Percentiles rank a stretch among this genome's conserved stretches.
Evolutionary conservation across 2,113 vertebrate species (phyloP).

Genomic region (Carassius carassius): DNA sequence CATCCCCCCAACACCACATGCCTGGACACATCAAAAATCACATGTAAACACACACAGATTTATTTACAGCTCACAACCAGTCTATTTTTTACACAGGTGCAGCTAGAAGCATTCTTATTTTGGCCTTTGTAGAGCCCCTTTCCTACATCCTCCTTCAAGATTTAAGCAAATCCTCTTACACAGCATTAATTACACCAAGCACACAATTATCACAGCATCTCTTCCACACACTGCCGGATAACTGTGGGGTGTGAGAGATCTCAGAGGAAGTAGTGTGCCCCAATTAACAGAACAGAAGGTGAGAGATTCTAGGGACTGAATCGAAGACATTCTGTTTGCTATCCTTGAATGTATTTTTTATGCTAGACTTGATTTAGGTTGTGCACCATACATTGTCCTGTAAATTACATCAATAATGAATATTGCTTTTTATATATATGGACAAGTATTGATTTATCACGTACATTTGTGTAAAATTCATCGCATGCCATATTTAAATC

Average conservation of each 20-base stretch:
- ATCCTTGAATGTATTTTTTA: background rate
- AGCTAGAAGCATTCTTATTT: background rate
- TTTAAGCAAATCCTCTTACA: slow-evolving; percentile 33
- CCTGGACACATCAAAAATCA: slow-evolving; percentile 66
- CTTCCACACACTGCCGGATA: slow-evolving; percentile 34
- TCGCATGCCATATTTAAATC: background rate
- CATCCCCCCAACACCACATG: slow-evolving; percentile 88
- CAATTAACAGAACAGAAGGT: slow-evolving; percentile 53
- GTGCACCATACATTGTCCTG: too few species aligned
- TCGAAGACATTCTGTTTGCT: background rate
- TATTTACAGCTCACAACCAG: slow-evolving; percentile 13
- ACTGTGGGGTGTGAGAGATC: slow-evolving; percentile 46
- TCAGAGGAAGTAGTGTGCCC: slow-evolving; percentile 32
- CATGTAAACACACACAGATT: slow-evolving; percentile 38
- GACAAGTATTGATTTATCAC: background rate
- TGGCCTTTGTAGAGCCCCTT: too few species aligned
- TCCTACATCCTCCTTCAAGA: slow-evolving; percentile 4
- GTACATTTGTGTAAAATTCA: background rate
- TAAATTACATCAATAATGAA: too few species aligned
- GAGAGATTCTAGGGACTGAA: slow-evolving; percentile 38
- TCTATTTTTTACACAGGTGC: slow-evolving; percentile 18
- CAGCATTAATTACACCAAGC: slow-evolving; percentile 27
- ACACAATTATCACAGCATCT: slow-evolving; percentile 38
- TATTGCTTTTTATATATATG: background rate
- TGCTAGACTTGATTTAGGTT: background rate